Evolutionary conservation across 2,113 vertebrate species (phyloP), one percentile per base, ranked within the genome.

Genomic region (Hemichromis elongatus): DNA sequence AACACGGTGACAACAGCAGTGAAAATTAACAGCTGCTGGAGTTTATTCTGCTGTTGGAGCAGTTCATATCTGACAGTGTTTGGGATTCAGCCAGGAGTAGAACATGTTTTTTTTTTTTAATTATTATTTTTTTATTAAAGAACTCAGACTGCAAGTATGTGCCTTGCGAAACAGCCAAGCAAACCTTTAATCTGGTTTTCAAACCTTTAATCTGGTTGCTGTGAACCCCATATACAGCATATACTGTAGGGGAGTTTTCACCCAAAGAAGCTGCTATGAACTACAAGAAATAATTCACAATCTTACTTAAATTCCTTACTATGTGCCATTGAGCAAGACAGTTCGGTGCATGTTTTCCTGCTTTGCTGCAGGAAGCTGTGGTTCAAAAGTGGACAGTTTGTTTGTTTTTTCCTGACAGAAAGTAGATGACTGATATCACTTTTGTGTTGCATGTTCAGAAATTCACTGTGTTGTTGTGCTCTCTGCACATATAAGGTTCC

Each of bases 321-420:
- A 50, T 5, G 3, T 26, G 21, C 19, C 21, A 5, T 84, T 30
- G 3, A 66, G 61, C 84, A 82, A 79, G 53, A 53, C 81, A 84
- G 57, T 57, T 53, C 3, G 28, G 47, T 40, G 42, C 42, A 30
- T 6, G 28, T 66, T 21, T 37, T 19, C 50, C 61, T 53, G 19
- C 59, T 47, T 53, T 2, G 10, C 45, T 26, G n/a, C 66, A 77
- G 50, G 52, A 87, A 84, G 42, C 30, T 52, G 24, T 63, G 68
- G 35, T 56, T 79, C 26, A 54, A 0, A 14, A 47, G 28, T 35
- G 78, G 33, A 75, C 26, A 3, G 28, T 42, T n/a, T 63, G 54
- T 68, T 86, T 85, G 53, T 73, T 77, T 16, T 35, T 59, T n/a
- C 21, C 73, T 77, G 73, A 56, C 26, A 88, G 30, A 57, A n/a